Conservation (phyloP, 2,797 vertebrate genomes). For the Anguilla megastoma region DNA sequence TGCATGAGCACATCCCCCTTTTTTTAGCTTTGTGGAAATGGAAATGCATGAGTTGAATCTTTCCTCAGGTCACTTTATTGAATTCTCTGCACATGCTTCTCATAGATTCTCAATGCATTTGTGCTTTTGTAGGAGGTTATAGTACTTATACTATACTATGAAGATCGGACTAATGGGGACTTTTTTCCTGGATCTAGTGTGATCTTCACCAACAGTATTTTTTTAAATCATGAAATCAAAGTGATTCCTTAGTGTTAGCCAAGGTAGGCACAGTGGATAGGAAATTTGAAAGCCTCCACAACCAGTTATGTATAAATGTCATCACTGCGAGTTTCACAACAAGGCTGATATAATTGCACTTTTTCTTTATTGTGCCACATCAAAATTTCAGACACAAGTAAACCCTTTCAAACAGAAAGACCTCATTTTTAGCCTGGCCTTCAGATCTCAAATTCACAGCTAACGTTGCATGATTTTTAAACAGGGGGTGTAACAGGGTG, state of each 20-base stretch:
- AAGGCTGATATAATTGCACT: neutral
- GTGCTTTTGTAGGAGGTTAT: too few species aligned
- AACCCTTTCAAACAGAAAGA: slow-evolving; percentile 5
- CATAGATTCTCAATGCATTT: neutral
- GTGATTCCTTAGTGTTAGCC: too few species aligned
- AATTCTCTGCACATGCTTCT: neutral
- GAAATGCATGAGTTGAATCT: neutral
- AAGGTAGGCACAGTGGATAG: too few species aligned
- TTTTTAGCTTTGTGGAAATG: neutral
- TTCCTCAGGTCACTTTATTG: neutral
- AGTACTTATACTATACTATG: too few species aligned
- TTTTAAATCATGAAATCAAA: too few species aligned
- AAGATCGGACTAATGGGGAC: too few species aligned
- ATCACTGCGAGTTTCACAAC: slow-evolving; percentile 21
- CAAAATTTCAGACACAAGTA: slow-evolving; percentile 14
- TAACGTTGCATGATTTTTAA: neutral
- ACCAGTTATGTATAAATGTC: neutral
- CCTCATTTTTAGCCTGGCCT: slow-evolving; percentile 2
- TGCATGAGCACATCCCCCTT: neutral
- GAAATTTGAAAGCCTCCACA: neutral
- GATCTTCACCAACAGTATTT: neutral
- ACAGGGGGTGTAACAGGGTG: neutral
- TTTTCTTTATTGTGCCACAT: slow-evolving; percentile 24
- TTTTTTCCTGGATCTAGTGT: neutral
- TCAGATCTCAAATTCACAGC: slow-evolving; percentile 13